Conservation (phyloP, 1,140 invertebrate genomes). For the Pectinophora gossypiella region DNA sequence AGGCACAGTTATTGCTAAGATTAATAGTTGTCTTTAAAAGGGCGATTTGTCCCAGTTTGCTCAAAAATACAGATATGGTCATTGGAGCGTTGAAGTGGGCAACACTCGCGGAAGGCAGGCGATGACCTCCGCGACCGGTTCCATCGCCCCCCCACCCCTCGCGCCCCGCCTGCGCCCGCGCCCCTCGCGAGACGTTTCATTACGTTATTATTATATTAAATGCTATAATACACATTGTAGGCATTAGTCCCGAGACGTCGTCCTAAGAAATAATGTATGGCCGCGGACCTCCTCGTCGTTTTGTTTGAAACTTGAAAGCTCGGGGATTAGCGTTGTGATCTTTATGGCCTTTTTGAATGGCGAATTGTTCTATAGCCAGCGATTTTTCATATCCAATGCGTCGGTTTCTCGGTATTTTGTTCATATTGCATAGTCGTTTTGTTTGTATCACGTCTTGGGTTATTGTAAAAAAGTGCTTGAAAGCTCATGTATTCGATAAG, state of each 20-base stretch:
- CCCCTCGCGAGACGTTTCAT: conserved; percentile 63
- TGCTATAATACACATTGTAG: conserved; percentile 71
- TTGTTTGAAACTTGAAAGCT: conserved; percentile 38
- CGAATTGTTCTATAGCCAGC: conserved; percentile 28
- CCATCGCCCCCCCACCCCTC: conserved; percentile 28
- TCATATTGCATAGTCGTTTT: background rate
- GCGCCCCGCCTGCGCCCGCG: conserved; percentile 21
- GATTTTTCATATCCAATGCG: conserved; percentile 16
- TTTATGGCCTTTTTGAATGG: conserved; percentile 32
- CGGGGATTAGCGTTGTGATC: conserved; percentile 36
- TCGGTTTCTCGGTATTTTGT: conserved; percentile 21
- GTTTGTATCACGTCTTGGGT: background rate
- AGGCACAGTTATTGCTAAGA: conserved; percentile 16
- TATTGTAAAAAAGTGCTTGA: background rate
- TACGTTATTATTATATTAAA: conserved; percentile 75
- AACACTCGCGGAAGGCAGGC: conserved; percentile 67
- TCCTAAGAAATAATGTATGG: conserved; percentile 55
- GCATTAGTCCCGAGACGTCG: conserved; percentile 58
- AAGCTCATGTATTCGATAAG: too few species aligned
- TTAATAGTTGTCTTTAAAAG: conserved; percentile 35
- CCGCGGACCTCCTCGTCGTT: conserved; percentile 22
- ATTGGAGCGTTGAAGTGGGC: conserved; percentile 36
- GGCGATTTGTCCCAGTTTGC: conserved; percentile 40
- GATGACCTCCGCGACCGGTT: conserved; percentile 72
- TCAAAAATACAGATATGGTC: conserved; percentile 54